These are phyloP conservation scores for Sebastes variabilis DNA, from an alignment of 2,797 vertebrate species.

Conservation along the genomic window DNA sequence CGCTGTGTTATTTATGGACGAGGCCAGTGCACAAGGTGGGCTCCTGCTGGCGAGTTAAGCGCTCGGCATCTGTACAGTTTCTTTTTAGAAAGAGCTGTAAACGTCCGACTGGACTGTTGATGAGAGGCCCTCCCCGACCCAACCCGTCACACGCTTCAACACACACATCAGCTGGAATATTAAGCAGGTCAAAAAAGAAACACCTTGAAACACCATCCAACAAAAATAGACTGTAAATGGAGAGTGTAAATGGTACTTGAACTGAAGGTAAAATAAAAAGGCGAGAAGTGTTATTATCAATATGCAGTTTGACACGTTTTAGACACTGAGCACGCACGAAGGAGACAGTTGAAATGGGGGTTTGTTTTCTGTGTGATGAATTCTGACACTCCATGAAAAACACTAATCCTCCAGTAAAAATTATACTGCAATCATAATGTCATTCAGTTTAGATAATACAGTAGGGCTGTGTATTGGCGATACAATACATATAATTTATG, in stretches of 20 bases:
- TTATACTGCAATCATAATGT: background rate
- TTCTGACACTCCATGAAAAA: background rate
- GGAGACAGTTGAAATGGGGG: background rate
- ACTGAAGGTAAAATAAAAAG: background rate
- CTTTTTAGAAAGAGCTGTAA: constrained; percentile 17
- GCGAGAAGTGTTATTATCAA: background rate
- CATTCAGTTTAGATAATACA: background rate
- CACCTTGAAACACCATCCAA: constrained; percentile 51
- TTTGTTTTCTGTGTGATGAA: background rate
- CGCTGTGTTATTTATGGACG: constrained; percentile 54
- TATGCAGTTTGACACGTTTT: background rate
- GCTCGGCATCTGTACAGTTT: constrained; percentile 17
- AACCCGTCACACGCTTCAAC: constrained; percentile 36
- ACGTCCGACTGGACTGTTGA: constrained; percentile 36
- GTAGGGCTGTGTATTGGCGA: too few species aligned
- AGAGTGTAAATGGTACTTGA: background rate
- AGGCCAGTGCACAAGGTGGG: constrained; percentile 26
- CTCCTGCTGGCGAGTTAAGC: constrained; percentile 49
- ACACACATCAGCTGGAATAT: constrained; percentile 50
- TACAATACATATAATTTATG: too few species aligned
- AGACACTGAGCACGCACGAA: background rate
- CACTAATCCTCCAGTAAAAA: background rate
- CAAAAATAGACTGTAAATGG: constrained; percentile 5
- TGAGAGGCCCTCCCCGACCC: constrained; percentile 25
- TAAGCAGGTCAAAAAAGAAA: constrained; percentile 55